Conservation (phyloP, 2,113 vertebrate species). For the Saimiri boliviensis region DNA sequence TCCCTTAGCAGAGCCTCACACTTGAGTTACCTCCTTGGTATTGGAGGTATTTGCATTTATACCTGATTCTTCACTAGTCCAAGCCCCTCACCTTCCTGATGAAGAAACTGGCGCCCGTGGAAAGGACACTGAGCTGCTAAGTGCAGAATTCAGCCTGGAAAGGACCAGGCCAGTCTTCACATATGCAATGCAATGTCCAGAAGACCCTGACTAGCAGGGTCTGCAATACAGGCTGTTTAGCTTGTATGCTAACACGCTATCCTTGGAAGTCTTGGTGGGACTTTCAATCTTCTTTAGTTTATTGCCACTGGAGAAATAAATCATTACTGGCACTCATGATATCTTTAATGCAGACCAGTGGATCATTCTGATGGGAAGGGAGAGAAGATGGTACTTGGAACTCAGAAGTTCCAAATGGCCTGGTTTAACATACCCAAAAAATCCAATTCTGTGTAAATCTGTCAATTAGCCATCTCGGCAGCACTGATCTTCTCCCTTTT, state of each 20-base stretch:
- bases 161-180: not conserved
- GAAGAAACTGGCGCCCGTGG: not conserved
- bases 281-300: not conserved
- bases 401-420: not conserved
- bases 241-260: not conserved
- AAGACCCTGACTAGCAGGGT: not conserved
- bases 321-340: not conserved
- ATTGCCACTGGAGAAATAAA: not conserved
- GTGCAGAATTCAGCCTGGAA: not conserved
- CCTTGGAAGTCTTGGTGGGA: not conserved
- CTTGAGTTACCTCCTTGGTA: not conserved
- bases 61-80: not conserved
- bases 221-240: not conserved
- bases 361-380: not conserved
- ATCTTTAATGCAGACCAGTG: not conserved
- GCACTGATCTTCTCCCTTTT: not conserved
- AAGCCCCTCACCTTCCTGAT: not conserved
- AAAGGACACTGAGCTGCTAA: not conserved
- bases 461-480: not conserved
- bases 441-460: not conserved
- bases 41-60: not conserved
- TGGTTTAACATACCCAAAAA: not conserved
- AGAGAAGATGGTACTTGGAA: not conserved
- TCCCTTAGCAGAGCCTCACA: not conserved
- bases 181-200: fast-evolving